Percentiles rank a stretch among this genome's conserved stretches.
phyloP scores from a whole-genome alignment of 2,797 vertebrate genomes.

The Calcarius lapponicus region DNA sequence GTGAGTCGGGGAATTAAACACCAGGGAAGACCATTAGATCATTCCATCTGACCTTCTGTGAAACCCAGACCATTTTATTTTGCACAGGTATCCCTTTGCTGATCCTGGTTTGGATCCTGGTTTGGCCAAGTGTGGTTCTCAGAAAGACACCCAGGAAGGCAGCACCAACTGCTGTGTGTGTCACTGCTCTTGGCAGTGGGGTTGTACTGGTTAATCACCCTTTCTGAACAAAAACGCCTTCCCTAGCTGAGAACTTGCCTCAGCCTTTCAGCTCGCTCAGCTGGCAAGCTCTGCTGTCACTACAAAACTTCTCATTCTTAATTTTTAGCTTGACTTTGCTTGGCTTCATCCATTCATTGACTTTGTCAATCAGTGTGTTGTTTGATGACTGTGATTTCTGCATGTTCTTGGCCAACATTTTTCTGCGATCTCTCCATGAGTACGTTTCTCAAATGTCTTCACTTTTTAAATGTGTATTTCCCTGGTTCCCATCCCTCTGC shows the following conservation, averaged over 20 bases:
- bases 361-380: background rate
- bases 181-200: background rate
- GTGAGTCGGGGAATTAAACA: background rate
- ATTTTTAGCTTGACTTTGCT: background rate
- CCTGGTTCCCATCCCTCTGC: background rate
- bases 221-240: background rate
- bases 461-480: background rate
- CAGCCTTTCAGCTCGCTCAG: background rate
- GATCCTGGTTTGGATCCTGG: background rate
- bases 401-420: background rate
- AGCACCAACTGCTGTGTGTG: background rate
- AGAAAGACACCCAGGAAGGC: background rate
- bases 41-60: background rate
- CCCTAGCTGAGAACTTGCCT: background rate
- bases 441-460: background rate
- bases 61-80: background rate
- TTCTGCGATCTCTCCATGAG: background rate
- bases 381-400: background rate
- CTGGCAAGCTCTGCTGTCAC: background rate
- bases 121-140: rapidly evolving
- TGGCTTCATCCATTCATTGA: background rate
- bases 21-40: background rate
- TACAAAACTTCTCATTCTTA: background rate
- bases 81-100: background rate
- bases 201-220: background rate